phyloP scores from a whole-genome alignment of 2,797 vertebrate species.

The Schizopygopsis pylzovi region DNA sequence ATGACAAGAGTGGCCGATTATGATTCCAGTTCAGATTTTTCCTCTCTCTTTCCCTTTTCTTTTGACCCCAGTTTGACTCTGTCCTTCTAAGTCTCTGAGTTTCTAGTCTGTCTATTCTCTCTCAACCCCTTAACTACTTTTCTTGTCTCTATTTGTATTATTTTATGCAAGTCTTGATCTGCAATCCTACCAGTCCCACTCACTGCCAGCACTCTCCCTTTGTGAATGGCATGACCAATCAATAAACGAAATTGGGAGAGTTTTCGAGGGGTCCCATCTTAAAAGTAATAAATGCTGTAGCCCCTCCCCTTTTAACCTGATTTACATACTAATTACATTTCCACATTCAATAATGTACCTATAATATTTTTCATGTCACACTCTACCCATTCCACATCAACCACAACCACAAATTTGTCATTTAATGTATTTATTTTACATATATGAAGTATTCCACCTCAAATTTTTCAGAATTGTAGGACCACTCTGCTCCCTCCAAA shows the following conservation, averaged over 20 bases:
- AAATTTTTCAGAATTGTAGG: constrained; percentile 46
- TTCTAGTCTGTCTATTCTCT: constrained; percentile 39
- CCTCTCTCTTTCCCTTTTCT: constrained; percentile 69
- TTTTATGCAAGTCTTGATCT: constrained; percentile 33
- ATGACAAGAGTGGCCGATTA: constrained; percentile 85
- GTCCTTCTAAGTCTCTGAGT: constrained; percentile 33
- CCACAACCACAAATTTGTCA: constrained; percentile 2
- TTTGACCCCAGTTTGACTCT: constrained; percentile 63
- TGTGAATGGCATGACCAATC: constrained; percentile 32
- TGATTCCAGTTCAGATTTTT: constrained; percentile 63
- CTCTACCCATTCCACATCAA: constrained; percentile 5
- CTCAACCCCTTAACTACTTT: constrained; percentile 37
- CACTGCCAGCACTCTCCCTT: constrained; percentile 10
- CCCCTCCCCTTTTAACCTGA: background rate
- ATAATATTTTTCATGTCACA: background rate
- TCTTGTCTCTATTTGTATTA: constrained; percentile 38
- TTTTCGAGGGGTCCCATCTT: constrained; percentile 9
- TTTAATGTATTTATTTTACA: background rate
- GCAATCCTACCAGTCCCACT: constrained; percentile 18
- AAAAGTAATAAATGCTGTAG: constrained; percentile 6
- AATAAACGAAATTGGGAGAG: background rate
- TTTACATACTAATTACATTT: constrained; percentile 6
- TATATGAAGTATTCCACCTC: background rate
- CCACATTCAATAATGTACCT: background rate
- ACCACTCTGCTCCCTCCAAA: constrained; percentile 37